These are phyloP conservation scores for Drosophila auraria DNA, from an alignment of 1,140 invertebrate species.

Conservation along the genomic window DNA sequence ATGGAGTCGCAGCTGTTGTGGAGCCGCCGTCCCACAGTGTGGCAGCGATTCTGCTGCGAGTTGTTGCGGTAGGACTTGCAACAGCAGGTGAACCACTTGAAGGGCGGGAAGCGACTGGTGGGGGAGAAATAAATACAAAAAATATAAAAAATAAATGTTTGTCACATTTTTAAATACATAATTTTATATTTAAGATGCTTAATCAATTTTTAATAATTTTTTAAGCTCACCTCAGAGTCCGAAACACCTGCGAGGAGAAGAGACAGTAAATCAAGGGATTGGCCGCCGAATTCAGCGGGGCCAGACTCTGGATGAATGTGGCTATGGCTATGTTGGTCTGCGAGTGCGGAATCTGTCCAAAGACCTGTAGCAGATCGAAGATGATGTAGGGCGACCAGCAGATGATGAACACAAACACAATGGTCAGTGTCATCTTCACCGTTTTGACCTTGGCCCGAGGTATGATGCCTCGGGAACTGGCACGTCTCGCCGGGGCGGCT, in stretches of 20 bases:
- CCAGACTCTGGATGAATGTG: slow-evolving; percentile 96
- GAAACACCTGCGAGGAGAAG: slow-evolving; percentile 95
- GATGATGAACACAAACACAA: slow-evolving; percentile 97
- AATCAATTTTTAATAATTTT: background rate
- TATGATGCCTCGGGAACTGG: slow-evolving; percentile 94
- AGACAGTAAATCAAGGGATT: slow-evolving; percentile 98
- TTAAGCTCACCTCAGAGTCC: slow-evolving; percentile 91
- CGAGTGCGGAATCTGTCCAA: slow-evolving; percentile 92
- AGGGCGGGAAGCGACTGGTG: slow-evolving; percentile 84
- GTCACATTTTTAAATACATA: background rate
- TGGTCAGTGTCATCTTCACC: slow-evolving; percentile 98
- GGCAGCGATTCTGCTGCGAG: slow-evolving; percentile 74
- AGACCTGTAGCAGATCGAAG: slow-evolving; percentile 96
- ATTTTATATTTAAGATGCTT: background rate
- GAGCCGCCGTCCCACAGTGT: slow-evolving; percentile 74
- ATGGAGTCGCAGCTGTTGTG: slow-evolving; percentile 84
- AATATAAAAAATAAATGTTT: background rate
- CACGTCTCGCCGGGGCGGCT: slow-evolving; percentile 87
- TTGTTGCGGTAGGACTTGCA: slow-evolving; percentile 82
- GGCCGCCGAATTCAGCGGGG: slow-evolving; percentile 96
- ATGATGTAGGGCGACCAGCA: slow-evolving; percentile 98
- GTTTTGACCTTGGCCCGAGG: slow-evolving; percentile 97
- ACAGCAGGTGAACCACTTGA: slow-evolving; percentile 85
- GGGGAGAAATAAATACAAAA: background rate
- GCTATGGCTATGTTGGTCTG: slow-evolving; percentile 93